A percentile compares a stretch with the other conserved stretches of the same genome.
Conservation (phyloP, 2,113 vertebrate species). For the Lepus timidus region DNA sequence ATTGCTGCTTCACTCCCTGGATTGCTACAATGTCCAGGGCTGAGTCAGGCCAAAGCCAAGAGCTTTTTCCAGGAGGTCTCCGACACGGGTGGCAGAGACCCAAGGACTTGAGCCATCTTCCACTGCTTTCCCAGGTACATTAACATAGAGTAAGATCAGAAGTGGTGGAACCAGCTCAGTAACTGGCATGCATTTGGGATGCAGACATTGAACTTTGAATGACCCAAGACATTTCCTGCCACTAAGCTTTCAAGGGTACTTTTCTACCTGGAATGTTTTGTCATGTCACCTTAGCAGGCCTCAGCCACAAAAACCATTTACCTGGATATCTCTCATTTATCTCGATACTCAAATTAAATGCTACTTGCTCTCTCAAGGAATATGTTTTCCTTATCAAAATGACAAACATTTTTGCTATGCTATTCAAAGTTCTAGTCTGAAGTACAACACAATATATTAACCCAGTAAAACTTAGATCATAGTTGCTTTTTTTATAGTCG, state of each 20-base stretch:
- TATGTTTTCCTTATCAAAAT: neutral
- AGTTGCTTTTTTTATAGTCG: constrained; percentile 14
- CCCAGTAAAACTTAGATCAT: neutral
- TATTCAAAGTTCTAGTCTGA: neutral
- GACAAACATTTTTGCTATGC: neutral
- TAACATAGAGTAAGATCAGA: too few relatives aligned
- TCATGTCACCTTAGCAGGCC: neutral
- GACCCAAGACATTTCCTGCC: neutral
- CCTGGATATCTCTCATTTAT: neutral
- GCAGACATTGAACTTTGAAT: too few relatives aligned
- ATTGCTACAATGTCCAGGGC: too few relatives aligned
- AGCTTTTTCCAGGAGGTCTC: too few relatives aligned
- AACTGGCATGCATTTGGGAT: too few relatives aligned
- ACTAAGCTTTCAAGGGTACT: neutral
- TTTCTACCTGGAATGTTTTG: neutral
- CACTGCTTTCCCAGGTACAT: too few relatives aligned
- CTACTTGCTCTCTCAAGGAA: neutral
- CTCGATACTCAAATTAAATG: neutral
- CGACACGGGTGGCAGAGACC: too few relatives aligned
- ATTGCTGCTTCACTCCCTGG: too few relatives aligned
- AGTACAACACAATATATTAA: neutral
- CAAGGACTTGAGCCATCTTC: too few relatives aligned
- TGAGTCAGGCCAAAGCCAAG: too few relatives aligned
- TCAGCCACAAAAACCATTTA: neutral
- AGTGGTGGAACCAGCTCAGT: too few relatives aligned